These are phyloP conservation scores for Emydocephalus ijimae DNA, from an alignment of 2,113 vertebrate genomes.

Conservation along the genomic window DNA sequence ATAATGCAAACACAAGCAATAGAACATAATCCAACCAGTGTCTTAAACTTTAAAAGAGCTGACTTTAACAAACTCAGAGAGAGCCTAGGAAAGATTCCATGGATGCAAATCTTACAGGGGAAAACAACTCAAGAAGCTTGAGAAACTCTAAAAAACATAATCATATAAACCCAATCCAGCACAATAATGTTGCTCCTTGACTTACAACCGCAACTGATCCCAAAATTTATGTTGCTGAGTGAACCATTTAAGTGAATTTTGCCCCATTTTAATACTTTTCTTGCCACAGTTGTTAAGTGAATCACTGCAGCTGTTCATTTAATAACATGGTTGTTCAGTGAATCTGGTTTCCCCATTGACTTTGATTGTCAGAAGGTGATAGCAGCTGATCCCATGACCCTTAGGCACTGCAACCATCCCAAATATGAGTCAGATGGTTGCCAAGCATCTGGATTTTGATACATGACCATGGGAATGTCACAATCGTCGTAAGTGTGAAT, in stretches of 20 bases:
- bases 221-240: background rate
- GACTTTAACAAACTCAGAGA: background rate
- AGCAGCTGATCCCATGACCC: too few relatives aligned
- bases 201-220: background rate
- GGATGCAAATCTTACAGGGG: background rate
- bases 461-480: background rate
- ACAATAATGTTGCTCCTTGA: background rate
- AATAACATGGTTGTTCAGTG: too few relatives aligned
- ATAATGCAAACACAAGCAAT: background rate
- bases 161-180: background rate
- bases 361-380: too few relatives aligned
- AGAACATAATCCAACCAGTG: background rate
- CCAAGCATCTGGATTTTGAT: background rate
- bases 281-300: background rate
- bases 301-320: too few relatives aligned
- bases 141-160: background rate
- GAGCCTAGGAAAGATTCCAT: background rate
- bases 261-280: background rate
- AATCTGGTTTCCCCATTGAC: too few relatives aligned
- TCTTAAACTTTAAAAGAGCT: too few relatives aligned
- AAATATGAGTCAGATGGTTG: background rate
- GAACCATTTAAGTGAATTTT: background rate
- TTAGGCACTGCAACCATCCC: background rate
- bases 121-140: background rate
- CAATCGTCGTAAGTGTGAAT: background rate